These are phyloP conservation scores for Cheirogaleus medius DNA, from an alignment of 2,113 vertebrate species.

Conservation along the genomic window DNA sequence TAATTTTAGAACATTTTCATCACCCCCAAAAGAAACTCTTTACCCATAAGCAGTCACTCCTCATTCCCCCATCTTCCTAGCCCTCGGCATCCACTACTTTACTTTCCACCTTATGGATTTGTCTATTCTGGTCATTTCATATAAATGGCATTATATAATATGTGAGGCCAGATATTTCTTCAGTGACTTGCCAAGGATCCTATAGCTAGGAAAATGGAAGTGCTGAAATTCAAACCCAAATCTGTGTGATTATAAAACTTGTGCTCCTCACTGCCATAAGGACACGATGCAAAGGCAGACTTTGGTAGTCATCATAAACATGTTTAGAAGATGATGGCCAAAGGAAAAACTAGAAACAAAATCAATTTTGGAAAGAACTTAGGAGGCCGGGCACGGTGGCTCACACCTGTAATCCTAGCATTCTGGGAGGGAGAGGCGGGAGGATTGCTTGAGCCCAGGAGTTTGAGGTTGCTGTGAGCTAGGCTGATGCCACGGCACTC, in stretches of 20 bases:
- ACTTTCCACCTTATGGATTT: not conserved
- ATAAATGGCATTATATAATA: not conserved
- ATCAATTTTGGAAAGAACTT: conserved; percentile 20
- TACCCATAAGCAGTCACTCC: not conserved
- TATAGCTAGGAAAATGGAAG: not conserved
- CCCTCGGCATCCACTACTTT: not conserved
- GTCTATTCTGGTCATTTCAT: not conserved
- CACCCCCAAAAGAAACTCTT: not conserved
- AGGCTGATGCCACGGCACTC: no score
- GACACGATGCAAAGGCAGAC: not conserved
- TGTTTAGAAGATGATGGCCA: conserved; percentile 1
- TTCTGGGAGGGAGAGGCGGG: no score
- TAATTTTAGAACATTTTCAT: not conserved
- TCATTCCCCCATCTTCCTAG: not conserved
- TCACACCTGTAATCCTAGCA: no score
- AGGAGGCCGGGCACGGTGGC: no score
- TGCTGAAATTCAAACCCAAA: not conserved
- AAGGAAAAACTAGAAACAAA: conserved; percentile 24
- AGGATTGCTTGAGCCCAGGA: no score
- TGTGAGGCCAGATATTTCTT: not conserved
- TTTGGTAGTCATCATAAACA: not conserved
- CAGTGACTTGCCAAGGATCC: not conserved
- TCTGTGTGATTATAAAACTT: not conserved
- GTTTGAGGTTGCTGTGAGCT: no score
- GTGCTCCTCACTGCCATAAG: not conserved